phyloP scores from a whole-genome alignment of 2,888 invertebrate genomes.

The Tipula confusa region DNA sequence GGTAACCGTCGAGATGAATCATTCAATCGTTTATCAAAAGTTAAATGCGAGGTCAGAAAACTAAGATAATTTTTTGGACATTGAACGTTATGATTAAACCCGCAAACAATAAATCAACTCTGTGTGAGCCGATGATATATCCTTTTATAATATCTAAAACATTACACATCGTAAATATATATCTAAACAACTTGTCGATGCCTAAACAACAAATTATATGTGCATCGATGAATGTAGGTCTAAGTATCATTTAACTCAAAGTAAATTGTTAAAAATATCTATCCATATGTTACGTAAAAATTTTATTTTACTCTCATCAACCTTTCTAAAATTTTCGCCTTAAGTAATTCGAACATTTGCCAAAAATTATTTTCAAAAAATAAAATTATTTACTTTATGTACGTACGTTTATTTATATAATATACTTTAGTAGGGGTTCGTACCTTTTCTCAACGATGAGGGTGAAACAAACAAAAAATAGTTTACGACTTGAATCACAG shows the following conservation, averaged over 20 bases:
- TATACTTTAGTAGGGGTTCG: not conserved
- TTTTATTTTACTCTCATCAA: not conserved
- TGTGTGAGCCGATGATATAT: not conserved
- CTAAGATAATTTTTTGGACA: not conserved
- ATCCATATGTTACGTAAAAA: conserved; percentile 20
- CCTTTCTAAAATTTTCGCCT: conserved; percentile 3
- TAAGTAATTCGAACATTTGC: conserved; percentile 20
- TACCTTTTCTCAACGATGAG: not conserved
- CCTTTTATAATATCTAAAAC: not conserved
- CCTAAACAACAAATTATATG: not conserved
- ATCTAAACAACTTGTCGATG: not conserved
- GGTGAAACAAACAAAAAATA: not conserved
- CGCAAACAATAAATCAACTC: not conserved
- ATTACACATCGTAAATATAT: not conserved
- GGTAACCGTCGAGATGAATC: too few species aligned
- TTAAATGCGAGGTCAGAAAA: not conserved
- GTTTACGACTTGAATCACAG: conserved; percentile 26
- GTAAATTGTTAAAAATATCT: conserved; percentile 5
- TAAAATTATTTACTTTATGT: conserved; percentile 7
- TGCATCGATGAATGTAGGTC: not conserved
- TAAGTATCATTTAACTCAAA: conserved; percentile 1
- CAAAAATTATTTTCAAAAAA: not conserved
- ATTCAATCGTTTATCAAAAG: not conserved
- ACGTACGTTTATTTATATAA: not conserved
- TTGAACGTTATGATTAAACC: not conserved